These are phyloP conservation scores for Thymelicus sylvestris DNA, from an alignment of 2,888 invertebrate species.

Conservation along the genomic window DNA sequence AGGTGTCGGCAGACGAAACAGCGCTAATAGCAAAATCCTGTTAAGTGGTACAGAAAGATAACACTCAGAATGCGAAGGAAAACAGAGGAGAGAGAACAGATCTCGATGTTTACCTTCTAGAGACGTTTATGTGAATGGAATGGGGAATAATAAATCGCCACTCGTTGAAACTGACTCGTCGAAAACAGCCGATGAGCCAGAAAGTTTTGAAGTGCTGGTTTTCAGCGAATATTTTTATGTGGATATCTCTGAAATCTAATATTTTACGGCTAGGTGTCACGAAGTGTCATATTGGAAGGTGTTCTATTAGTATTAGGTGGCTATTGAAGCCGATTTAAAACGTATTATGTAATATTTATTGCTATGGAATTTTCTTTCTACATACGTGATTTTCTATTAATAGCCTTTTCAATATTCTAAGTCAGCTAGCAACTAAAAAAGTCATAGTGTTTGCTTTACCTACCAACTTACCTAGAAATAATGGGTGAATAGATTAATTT, in stretches of 20 bases:
- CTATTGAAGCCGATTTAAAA: too few species aligned
- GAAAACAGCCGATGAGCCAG: slow-evolving; percentile 21
- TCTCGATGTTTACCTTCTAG: slow-evolving; percentile 20
- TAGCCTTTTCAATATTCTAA: too few species aligned
- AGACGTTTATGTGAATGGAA: slow-evolving; percentile 22
- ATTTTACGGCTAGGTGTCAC: background rate
- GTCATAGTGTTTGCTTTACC: too few species aligned
- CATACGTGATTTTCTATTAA: too few species aligned
- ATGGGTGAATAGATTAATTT: too few species aligned
- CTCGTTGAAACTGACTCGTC: slow-evolving; percentile 11
- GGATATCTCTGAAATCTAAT: background rate
- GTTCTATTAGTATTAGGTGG: too few species aligned
- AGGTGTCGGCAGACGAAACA: slow-evolving; percentile 35
- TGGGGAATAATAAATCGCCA: slow-evolving; percentile 27
- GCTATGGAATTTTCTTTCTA: too few species aligned
- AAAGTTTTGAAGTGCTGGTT: background rate
- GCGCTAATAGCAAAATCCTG: slow-evolving; percentile 42
- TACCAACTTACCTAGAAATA: too few species aligned
- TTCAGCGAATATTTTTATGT: background rate
- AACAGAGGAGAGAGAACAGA: slow-evolving; percentile 26
- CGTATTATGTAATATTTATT: too few species aligned
- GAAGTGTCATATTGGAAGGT: too few species aligned
- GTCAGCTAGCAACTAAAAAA: too few species aligned
- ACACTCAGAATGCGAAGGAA: slow-evolving; percentile 26
- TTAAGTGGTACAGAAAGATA: slow-evolving; percentile 44